Evolutionary conservation across 2,797 vertebrate species (phyloP), one percentile per base, ranked within the genome.

Genomic region (Eupleurogrammus muticus): DNA sequence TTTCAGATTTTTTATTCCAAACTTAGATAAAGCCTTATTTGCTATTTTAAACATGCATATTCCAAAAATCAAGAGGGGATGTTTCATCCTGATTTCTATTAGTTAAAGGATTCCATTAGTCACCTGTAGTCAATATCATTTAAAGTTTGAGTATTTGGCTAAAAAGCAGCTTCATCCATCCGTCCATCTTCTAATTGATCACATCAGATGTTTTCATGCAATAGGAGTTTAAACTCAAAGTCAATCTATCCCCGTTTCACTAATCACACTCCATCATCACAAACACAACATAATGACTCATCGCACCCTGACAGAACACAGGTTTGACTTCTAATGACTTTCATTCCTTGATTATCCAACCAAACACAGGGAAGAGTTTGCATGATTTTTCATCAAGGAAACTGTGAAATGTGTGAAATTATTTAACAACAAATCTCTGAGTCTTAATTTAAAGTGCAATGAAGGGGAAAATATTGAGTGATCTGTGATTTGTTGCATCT

Each of bases 401-500:
- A 9, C 1, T 16, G n/a, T 2, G 23, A 10, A 54, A 20, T 10
- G 11, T 50, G 47, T 38, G 12, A 54, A 44, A 1, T 47, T 8
- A 57, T 57, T 50, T 24, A n/a, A 57, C 59, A 56, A 49, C 23
- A 51, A 40, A 67, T 55, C 13, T 38, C 34, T 35, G 12, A 36
- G 34, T 36, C 10, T 51, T 66, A 2, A 77, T 77, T 51, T 62
- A 5, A 49, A 61, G 47, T 10, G 23, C 5, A 50, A n/a, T 11
- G 9, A 58, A 49, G 24, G 11, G 40, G 38, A 34, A 73, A 53
- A 81, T 52, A 70, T 40, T 70, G 49, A 72, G 19, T 20, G 50
- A 52, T 65, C 28, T 61, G 58, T 70, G 7, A 56, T 73, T 72
- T 20, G 35, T 51, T 46, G 9, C 42, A 73, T 34, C 54, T 57